phyloP scores from a whole-genome alignment of 2,888 invertebrate species.

The Hyles lineata region DNA sequence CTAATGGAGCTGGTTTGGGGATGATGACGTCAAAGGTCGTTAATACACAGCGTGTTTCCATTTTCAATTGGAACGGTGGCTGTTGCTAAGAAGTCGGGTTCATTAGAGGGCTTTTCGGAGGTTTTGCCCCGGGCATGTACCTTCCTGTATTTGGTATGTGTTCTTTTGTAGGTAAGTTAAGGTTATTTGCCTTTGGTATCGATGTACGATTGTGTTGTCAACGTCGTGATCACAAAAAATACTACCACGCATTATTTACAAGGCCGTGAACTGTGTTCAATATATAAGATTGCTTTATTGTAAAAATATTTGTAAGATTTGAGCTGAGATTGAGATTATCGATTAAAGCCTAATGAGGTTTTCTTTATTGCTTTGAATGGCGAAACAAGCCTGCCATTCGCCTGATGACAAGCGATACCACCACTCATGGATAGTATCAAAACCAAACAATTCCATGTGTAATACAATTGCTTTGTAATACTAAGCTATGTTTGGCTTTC shows the following conservation, averaged over 20 bases:
- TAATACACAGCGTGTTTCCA: conserved; percentile 22
- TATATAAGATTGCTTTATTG: no score
- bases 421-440: no score
- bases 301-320: no score
- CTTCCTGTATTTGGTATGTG: conserved; percentile 40
- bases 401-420: no score
- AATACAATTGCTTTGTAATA: no score
- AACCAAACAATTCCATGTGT: no score
- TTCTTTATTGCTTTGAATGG: no score
- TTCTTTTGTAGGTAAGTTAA: conserved; percentile 26
- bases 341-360: no score
- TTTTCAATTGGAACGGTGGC: conserved; percentile 30
- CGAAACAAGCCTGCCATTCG: no score
- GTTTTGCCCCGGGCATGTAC: conserved; percentile 31
- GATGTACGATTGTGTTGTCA: background rate
- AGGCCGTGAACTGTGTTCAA: no score
- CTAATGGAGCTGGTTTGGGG: background rate
- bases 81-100: conserved; percentile 31
- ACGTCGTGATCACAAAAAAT: background rate
- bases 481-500: no score
- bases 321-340: no score
- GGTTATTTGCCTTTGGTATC: conserved; percentile 16
- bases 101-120: conserved; percentile 35
- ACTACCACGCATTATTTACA: background rate
- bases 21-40: conserved; percentile 1